A percentile compares a stretch with the other conserved stretches of the same genome.
Evolutionary conservation across 1,140 invertebrate species (phyloP).

Genomic region (Stegodyphus mimosarum): DNA sequence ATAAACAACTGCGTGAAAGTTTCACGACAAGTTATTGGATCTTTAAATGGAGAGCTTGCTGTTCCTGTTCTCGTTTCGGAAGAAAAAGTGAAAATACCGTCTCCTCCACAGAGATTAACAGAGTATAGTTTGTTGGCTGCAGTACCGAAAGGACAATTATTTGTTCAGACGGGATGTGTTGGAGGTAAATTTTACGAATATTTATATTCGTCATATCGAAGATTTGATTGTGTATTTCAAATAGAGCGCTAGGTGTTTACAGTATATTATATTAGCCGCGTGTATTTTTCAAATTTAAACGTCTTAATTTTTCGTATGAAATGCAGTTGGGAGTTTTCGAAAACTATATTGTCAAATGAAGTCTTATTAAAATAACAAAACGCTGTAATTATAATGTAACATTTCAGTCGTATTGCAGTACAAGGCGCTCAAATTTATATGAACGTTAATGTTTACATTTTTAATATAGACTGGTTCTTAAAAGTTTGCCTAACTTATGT

Average conservation of each 20-base stretch:
- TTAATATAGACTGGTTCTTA: too few relatives aligned
- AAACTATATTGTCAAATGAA: not conserved
- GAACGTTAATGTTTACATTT: too few relatives aligned
- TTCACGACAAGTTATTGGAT: conserved; percentile 33
- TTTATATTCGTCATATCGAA: not conserved
- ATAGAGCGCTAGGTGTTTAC: not conserved
- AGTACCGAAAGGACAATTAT: conserved; percentile 33
- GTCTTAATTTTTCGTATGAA: not conserved
- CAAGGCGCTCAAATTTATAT: too few relatives aligned
- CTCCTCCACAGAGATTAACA: conserved; percentile 27
- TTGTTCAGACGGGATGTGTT: conserved; percentile 39
- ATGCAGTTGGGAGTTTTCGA: too few relatives aligned
- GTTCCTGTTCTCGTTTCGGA: conserved; percentile 1
- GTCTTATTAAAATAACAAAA: not conserved
- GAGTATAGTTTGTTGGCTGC: not conserved
- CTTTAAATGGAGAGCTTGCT: conserved; percentile 26
- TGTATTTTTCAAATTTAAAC: not conserved
- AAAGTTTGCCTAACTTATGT: too few relatives aligned
- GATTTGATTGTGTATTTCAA: not conserved
- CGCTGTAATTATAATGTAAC: too few relatives aligned
- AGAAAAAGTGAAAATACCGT: conserved; percentile 24
- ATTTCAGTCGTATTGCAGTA: too few relatives aligned
- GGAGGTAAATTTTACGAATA: conserved; percentile 31
- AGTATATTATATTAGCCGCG: not conserved
- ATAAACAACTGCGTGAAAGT: conserved; percentile 29